Percentiles rank a stretch among this genome's conserved stretches.
Evolutionary conservation across 2,888 invertebrate genomes (phyloP).

Genomic region (Lepidonotus clava): DNA sequence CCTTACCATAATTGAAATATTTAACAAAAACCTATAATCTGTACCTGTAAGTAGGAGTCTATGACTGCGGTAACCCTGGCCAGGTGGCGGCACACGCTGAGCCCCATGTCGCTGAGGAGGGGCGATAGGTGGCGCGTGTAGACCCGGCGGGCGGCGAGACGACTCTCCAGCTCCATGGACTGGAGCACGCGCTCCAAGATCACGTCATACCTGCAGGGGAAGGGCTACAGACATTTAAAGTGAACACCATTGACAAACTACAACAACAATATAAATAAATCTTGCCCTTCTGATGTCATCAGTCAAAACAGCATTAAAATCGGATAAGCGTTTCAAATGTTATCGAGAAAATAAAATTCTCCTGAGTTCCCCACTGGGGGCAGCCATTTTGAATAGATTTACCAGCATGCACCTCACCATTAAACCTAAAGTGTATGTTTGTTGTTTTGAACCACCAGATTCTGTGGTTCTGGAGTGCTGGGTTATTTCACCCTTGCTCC

Average conservation of each 20-base stretch:
- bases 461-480: too few species aligned
- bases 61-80: neutral
- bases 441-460: too few species aligned
- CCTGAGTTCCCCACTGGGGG: too few species aligned
- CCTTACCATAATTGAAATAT: neutral
- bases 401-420: too few species aligned
- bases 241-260: too few species aligned
- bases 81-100: conserved; percentile 8
- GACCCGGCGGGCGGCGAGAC: neutral
- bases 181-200: neutral
- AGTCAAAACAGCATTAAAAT: too few species aligned
- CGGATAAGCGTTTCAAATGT: too few species aligned
- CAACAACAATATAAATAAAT: too few species aligned
- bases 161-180: conserved; percentile 13
- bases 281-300: too few species aligned
- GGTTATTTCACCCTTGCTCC: too few species aligned
- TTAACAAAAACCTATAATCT: neutral
- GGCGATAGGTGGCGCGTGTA: conserved; percentile 20
- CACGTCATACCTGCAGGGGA: neutral
- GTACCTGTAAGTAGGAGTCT: neutral
- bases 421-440: neutral
- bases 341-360: too few species aligned
- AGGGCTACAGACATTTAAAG: neutral
- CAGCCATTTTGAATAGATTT: too few species aligned
- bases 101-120: neutral